Base-by-base conservation (phyloP, 2,888 invertebrate species). In the Terebella lapidaria region DNA sequence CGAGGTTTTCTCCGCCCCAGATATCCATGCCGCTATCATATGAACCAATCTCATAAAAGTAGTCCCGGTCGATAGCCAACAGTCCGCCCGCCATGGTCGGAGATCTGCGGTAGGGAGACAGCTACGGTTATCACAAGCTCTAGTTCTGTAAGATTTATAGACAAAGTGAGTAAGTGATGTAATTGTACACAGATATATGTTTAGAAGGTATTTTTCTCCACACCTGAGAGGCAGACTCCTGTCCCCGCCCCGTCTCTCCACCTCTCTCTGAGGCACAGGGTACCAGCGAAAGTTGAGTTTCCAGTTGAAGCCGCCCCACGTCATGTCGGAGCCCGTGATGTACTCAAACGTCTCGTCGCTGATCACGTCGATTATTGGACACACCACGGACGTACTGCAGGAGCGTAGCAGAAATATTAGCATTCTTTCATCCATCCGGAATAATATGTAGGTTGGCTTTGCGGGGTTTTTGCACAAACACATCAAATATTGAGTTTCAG, bases 291-390 rank as follows among this genome's bases (percentile, higher is more conserved):
- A 99, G 83, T 97, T 97, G 57, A 99, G 85, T 82, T 96, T 96
- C 97, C 97, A 97, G 83, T 97, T 99, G 83, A 99, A 99, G 26
- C 97, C 97, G 65, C 97, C 97, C 96, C 97, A 99, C 0, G 97
- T 99, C 88, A 95, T 94, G 80, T 99, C 97, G 1, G 95, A 95
- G 0, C 97, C 97, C 56, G 95, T 92, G 66, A 97, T 93, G 83
- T 99, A 99, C 82, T 97, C 96, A 82, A 99, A 99, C 2, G 94
- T 94, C 73, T 97, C 96, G 81, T 99, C 97, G 53, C 94, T 94
- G 75, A 99, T 97, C 61, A 99, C 95, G 82, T 99, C 99, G 72
- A 99, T 97, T 70, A 99, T 94, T 5, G 99, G 97, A 81, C 96
- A 94, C 2, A 95, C 96, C 52, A 99, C 95, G 0, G 93, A 91